These are phyloP conservation scores for Pachyramphus minor DNA, from an alignment of 2,113 vertebrate species.

Conservation along the genomic window DNA sequence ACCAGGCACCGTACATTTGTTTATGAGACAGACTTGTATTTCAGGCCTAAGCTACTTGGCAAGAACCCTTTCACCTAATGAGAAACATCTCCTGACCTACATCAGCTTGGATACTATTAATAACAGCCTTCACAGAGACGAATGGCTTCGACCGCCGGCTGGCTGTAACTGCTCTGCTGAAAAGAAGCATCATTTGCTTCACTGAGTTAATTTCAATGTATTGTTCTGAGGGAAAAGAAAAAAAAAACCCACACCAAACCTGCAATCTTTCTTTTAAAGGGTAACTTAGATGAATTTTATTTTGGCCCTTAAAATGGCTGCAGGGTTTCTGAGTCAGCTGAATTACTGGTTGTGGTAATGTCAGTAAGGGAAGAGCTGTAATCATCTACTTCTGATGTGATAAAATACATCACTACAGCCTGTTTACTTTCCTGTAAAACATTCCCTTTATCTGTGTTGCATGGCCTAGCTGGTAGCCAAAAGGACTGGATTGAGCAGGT, in stretches of 20 bases:
- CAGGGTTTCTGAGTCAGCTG: conserved; percentile 13
- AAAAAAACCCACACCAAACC: neutral
- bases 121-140: conserved; percentile 8
- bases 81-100: conserved; percentile 63
- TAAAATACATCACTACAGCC: neutral
- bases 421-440: neutral
- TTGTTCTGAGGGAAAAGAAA: neutral
- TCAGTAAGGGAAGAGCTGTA: neutral
- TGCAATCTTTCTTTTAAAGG: neutral
- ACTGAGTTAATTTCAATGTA: neutral
- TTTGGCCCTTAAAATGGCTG: neutral
- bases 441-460: neutral
- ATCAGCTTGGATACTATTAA: conserved; percentile 59
- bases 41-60: conserved; percentile 52
- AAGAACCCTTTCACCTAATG: conserved; percentile 48
- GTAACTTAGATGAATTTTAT: neutral
- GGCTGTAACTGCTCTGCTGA: neutral
- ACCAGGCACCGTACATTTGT: conserved; percentile 32
- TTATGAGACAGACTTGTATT: conserved; percentile 39
- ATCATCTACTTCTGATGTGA: neutral
- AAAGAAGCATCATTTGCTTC: conserved; percentile 14
- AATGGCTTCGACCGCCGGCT: neutral
- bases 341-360: neutral
- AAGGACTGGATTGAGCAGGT: neutral
- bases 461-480: neutral